Evolutionary conservation across 2,113 vertebrate species (phyloP).

Genomic region (Riparia riparia): DNA sequence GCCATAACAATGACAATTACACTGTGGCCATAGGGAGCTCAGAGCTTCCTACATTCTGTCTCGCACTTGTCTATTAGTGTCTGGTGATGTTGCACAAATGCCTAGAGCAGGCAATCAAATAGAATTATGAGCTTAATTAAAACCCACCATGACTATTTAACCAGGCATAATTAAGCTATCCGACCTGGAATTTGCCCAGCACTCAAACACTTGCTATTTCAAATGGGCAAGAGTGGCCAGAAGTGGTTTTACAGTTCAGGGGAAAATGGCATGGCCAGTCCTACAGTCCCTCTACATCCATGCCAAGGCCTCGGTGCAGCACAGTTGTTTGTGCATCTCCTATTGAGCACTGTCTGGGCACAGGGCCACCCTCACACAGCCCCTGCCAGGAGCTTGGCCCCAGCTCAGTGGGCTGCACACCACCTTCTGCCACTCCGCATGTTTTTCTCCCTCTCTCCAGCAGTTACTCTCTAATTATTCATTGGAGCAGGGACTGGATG

Average conservation of each 20-base stretch:
- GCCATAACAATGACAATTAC: not conserved
- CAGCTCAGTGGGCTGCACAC: not conserved
- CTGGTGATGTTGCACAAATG: not conserved
- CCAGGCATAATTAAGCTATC: not conserved
- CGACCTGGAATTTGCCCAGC: not conserved
- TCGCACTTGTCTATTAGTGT: not conserved
- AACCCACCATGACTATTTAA: not conserved
- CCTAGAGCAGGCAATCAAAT: not conserved
- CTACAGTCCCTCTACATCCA: not conserved
- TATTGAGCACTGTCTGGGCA: not conserved
- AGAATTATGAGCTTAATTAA: slow-evolving; percentile 48
- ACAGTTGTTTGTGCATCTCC: not conserved
- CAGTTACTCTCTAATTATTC: not conserved
- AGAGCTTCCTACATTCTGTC: not conserved
- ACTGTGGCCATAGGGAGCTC: not conserved
- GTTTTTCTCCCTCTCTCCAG: not conserved
- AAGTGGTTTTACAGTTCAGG: not conserved
- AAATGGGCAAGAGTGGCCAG: not conserved
- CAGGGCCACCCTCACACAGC: not conserved
- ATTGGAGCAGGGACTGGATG: not conserved
- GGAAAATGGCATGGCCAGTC: not conserved
- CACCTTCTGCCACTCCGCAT: not conserved
- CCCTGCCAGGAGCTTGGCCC: not conserved
- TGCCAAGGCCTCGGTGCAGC: not conserved
- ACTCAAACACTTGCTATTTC: not conserved